phyloP scores from a whole-genome alignment of 2,888 invertebrate genomes.

The Craniophora ligustri region DNA sequence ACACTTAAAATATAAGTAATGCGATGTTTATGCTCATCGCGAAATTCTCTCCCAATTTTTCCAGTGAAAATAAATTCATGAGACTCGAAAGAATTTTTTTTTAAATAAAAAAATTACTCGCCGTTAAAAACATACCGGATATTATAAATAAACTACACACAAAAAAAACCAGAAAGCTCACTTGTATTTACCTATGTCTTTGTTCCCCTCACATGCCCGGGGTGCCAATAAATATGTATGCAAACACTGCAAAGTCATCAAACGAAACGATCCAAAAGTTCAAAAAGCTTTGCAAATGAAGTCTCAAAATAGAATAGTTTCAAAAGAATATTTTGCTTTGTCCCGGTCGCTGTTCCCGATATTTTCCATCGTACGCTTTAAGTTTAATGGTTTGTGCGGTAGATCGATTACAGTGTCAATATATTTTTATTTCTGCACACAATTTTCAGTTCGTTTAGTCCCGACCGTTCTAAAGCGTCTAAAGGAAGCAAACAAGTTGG shows the following conservation, averaged over 20 bases:
- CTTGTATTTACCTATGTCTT: constrained; percentile 1
- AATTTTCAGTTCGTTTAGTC: constrained; percentile 75
- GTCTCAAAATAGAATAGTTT: constrained; percentile 68
- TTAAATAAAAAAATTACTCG: no score
- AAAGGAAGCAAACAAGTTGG: constrained; percentile 58
- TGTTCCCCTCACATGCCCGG: constrained; percentile 5
- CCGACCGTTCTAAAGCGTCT: constrained; percentile 54
- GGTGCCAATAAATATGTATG: constrained; percentile 55
- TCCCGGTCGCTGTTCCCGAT: constrained; percentile 73
- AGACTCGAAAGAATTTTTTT: no score
- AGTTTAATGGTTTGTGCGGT: constrained; percentile 77
- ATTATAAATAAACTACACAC: no score
- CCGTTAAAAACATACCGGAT: no score
- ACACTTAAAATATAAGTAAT: no score
- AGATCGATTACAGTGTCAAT: constrained; percentile 77
- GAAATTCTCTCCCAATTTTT: no score
- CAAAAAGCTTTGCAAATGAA: constrained; percentile 68
- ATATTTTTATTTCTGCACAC: constrained; percentile 79
- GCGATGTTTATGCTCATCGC: no score
- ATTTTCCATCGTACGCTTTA: constrained; percentile 75
- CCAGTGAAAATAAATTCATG: no score
- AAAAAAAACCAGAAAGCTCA: constrained; percentile 5
- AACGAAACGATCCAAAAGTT: constrained; percentile 59
- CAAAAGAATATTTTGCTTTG: constrained; percentile 79
- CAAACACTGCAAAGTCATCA: constrained; percentile 56